Percentiles rank a stretch among this genome's conserved stretches.
phyloP scores from a whole-genome alignment of 2,113 vertebrate genomes.

The Pardalotus punctatus region DNA sequence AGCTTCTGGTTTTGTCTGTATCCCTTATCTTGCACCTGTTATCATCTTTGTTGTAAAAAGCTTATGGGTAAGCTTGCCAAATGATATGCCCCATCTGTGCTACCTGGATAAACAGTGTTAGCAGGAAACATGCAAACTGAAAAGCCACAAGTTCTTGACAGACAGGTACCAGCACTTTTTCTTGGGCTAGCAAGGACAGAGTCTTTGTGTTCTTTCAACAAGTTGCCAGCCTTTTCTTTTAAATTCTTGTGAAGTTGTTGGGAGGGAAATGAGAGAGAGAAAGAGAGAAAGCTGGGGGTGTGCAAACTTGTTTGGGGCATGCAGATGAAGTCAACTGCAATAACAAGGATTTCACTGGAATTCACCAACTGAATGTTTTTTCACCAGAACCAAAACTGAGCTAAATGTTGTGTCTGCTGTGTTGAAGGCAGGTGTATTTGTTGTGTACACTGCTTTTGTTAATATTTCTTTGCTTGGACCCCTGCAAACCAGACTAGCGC shows the following conservation, averaged over 20 bases:
- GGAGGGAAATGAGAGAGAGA: not conserved
- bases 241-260: conserved; percentile 1
- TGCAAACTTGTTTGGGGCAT: not conserved
- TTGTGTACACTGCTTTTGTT: not conserved
- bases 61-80: conserved; percentile 3
- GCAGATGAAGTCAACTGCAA: not conserved
- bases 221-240: not conserved
- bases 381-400: not conserved
- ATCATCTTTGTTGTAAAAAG: conserved; percentile 35
- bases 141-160: not conserved
- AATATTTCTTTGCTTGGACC: not conserved
- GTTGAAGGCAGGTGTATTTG: not conserved
- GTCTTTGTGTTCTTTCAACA: not conserved
- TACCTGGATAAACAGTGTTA: conserved; percentile 34
- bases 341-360: not conserved
- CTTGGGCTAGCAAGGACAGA: not conserved
- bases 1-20: not conserved
- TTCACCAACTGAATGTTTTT: not conserved
- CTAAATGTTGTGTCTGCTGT: not conserved
- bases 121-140: conserved; percentile 30
- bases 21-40: conserved; percentile 65
- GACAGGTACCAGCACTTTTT: not conserved
- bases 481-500: not conserved
- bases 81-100: conserved; percentile 3
- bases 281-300: not conserved